These are phyloP conservation scores for Tholera decimalis DNA, from an alignment of 2,888 invertebrate species.

Conservation along the genomic window DNA sequence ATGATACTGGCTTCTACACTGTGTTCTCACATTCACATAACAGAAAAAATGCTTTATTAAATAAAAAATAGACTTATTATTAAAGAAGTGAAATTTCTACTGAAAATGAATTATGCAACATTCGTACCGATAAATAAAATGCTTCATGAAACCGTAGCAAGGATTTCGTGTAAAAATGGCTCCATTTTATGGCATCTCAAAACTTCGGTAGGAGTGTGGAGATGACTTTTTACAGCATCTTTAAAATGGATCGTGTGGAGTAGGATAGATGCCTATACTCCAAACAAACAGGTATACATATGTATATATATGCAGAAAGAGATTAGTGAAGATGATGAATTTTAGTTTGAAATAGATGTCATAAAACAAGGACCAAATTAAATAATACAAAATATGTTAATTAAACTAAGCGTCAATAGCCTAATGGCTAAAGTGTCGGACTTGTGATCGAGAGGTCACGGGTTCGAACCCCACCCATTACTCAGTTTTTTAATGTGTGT, in stretches of 20 bases:
- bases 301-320: neutral
- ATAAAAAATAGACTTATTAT: too few species aligned
- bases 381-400: too few species aligned
- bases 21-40: too few species aligned
- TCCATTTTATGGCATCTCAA: constrained; percentile 25
- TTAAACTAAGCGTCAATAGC: too few species aligned
- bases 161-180: constrained; percentile 17
- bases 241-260: constrained; percentile 19
- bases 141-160: constrained; percentile 17
- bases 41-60: too few species aligned
- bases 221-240: constrained; percentile 36
- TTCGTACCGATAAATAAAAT: constrained; percentile 40
- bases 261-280: neutral
- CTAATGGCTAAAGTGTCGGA: too few species aligned
- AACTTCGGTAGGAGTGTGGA: constrained; percentile 28
- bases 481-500: too few species aligned
- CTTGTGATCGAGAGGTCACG: too few species aligned
- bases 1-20: too few species aligned
- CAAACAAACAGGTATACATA: neutral
- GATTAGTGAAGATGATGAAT: too few species aligned
- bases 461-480: too few species aligned
- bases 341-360: neutral
- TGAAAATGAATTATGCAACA: constrained; percentile 46
- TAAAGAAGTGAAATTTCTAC: neutral
- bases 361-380: neutral